These are phyloP conservation scores for Myotis pilosus DNA, from an alignment of 2,797 vertebrate species.

Conservation along the genomic window DNA sequence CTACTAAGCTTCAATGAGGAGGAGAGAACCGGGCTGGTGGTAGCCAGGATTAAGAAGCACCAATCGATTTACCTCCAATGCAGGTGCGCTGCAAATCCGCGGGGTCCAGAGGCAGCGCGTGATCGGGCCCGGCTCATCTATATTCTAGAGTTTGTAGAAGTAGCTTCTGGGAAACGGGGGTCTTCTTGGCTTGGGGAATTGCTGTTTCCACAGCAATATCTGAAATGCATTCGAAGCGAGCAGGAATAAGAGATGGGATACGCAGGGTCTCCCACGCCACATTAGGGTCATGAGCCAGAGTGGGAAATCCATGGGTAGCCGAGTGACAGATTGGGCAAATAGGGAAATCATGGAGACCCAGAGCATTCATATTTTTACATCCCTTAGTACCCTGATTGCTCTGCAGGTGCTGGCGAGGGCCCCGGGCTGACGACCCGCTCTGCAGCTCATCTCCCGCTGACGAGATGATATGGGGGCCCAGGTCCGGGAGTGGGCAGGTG, in stretches of 20 bases:
- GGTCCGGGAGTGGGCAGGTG: not conserved
- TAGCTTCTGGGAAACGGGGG: constrained; percentile 72
- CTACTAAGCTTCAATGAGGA: constrained; percentile 80
- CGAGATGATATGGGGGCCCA: not conserved
- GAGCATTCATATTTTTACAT: constrained; percentile 74
- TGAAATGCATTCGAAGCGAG: constrained; percentile 70
- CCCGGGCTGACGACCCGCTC: not conserved
- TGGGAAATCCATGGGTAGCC: constrained; percentile 52
- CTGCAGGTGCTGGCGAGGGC: constrained; percentile 45
- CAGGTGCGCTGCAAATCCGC: constrained; percentile 74
- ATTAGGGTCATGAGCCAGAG: constrained; percentile 66
- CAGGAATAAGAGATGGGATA: constrained; percentile 50
- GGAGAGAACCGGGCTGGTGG: constrained; percentile 73
- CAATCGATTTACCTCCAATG: constrained; percentile 79
- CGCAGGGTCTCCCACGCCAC: constrained; percentile 61
- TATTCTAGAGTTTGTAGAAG: constrained; percentile 58
- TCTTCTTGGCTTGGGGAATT: constrained; percentile 78
- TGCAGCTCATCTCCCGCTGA: constrained; percentile 30
- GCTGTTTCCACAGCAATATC: constrained; percentile 73
- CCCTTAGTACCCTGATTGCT: constrained; percentile 51
- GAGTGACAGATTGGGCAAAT: constrained; percentile 54
- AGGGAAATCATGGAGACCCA: constrained; percentile 73
- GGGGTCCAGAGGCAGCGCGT: constrained; percentile 54
- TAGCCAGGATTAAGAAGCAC: constrained; percentile 76
- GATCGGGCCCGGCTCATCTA: constrained; percentile 65